Base-by-base conservation (phyloP, 2,113 vertebrate genomes). In the Microcebus ravelobensis region DNA sequence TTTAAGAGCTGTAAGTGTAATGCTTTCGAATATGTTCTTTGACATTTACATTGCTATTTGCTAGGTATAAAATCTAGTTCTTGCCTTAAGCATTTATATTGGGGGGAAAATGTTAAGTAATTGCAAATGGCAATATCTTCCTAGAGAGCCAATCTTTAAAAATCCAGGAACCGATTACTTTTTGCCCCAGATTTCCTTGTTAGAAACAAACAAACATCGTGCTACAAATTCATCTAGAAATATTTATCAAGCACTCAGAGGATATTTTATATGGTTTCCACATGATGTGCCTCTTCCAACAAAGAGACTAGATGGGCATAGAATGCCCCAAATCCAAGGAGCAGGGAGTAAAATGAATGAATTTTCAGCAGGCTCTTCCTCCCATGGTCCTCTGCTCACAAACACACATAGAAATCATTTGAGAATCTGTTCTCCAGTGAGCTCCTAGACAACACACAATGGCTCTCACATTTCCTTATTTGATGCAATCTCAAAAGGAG, bases 51-150 rank as follows among this genome's bases (percentile, higher is more conserved):
- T 97, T 96, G 95, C 96, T 97, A 70, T 97, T 98, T 97, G 84
- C 94, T 97, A 95, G 97, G 96, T 97, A 97, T 96, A 94, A 98
- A 95, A 96, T 89, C 97, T 89, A 92, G 70, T 79, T 97, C 61
- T 85, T 94, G 34, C 92, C 97, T 94, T 98, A 93, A 97, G 94
- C 96, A 98, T 96, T 97, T 97, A 95, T 97, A 93, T 90, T 96
- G 91, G 86, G 94, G 91, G 36, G 3, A 71, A 94, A 96, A 94
- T 96, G 91, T 96, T 97, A 96, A 97, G 77, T 96, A 96, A 97
- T 98, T 98, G 98, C 90, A 97, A 98, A 98, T 96, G 96, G 82
- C 96, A 97, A 65, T 95, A 77, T 97, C 96, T 98, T 97, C 89
- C 96, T 50, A 39, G 77, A 84, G 61, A 97, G 55, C 90, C 76